Percentiles rank a stretch among this genome's conserved stretches.
phyloP scores from a whole-genome alignment of 92 coral and sea anemone species.

The Phymanthus crucifer region DNA sequence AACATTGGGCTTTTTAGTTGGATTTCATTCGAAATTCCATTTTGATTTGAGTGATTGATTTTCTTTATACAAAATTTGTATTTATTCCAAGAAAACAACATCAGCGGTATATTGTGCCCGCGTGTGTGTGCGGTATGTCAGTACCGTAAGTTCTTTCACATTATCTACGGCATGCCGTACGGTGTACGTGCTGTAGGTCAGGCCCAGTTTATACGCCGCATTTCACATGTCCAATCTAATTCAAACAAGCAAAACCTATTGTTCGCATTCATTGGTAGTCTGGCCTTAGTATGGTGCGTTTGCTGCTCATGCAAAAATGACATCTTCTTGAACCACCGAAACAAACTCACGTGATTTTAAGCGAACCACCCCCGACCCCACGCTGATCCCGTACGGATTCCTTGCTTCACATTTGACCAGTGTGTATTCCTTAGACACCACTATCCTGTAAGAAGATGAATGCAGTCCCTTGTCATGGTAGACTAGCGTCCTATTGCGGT shows the following conservation, averaged over 20 bases:
- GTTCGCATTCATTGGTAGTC: no score
- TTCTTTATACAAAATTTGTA: not conserved
- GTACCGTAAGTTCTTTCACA: no score
- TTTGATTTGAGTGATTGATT: not conserved
- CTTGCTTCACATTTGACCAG: conserved; percentile 37
- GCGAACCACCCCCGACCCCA: conserved; percentile 7
- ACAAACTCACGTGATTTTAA: conserved; percentile 8
- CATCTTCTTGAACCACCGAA: not conserved
- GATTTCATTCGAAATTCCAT: not conserved
- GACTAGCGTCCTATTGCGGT: not conserved
- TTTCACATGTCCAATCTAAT: no score
- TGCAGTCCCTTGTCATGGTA: not conserved
- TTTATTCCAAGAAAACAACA: no score
- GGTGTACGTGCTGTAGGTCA: no score
- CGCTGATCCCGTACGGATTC: conserved; percentile 27
- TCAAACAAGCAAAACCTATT: no score
- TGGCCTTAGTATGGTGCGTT: no score
- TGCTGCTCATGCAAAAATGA: no score
- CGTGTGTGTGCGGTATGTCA: no score
- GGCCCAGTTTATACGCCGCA: no score
- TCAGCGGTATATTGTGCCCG: no score
- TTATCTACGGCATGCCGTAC: no score
- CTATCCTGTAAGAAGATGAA: conserved; percentile 3
- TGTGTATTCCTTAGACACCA: not conserved
- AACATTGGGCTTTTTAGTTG: not conserved